phyloP scores from a whole-genome alignment of 2,888 invertebrate genomes.

The Halocaridina rubra region DNA sequence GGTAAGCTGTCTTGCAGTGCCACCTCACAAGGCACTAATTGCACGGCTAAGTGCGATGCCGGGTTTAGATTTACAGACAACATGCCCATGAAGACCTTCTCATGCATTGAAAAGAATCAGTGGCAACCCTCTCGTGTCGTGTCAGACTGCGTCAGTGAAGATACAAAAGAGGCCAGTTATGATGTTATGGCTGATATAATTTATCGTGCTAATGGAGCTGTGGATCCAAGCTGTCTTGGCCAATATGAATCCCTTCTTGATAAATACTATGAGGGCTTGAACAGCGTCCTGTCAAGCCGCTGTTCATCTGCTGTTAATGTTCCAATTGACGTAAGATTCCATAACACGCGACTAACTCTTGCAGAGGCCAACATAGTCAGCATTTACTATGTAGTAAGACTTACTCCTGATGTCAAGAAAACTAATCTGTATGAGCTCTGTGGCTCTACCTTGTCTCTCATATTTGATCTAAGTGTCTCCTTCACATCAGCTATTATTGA shows the following conservation, averaged over 20 bases:
- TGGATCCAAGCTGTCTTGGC: constrained; percentile 83
- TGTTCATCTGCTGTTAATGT: constrained; percentile 92
- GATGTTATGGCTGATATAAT: constrained; percentile 88
- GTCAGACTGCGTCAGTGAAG: constrained; percentile 91
- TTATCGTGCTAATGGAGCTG: constrained; percentile 90
- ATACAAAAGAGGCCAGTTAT: constrained; percentile 94
- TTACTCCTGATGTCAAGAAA: constrained; percentile 88
- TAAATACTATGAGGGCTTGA: constrained; percentile 83
- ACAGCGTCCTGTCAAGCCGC: constrained; percentile 85
- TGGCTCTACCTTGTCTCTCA: constrained; percentile 90
- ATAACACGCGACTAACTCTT: constrained; percentile 63
- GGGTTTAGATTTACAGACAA: constrained; percentile 92
- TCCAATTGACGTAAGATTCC: constrained; percentile 66
- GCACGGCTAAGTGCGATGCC: constrained; percentile 88
- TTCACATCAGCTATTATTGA: constrained; percentile 91
- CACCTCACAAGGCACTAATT: constrained; percentile 77
- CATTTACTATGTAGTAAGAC: constrained; percentile 88
- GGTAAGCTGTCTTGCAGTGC: constrained; percentile 89
- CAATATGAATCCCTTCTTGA: constrained; percentile 78
- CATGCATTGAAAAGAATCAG: constrained; percentile 80
- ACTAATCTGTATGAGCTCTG: constrained; percentile 94
- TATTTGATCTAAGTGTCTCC: constrained; percentile 93
- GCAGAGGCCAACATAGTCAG: constrained; percentile 78
- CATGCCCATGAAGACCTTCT: constrained; percentile 86
- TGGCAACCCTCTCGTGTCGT: constrained; percentile 92